These are phyloP conservation scores for Peromyscus attwateri DNA, from an alignment of 2,797 vertebrate genomes.

Conservation along the genomic window DNA sequence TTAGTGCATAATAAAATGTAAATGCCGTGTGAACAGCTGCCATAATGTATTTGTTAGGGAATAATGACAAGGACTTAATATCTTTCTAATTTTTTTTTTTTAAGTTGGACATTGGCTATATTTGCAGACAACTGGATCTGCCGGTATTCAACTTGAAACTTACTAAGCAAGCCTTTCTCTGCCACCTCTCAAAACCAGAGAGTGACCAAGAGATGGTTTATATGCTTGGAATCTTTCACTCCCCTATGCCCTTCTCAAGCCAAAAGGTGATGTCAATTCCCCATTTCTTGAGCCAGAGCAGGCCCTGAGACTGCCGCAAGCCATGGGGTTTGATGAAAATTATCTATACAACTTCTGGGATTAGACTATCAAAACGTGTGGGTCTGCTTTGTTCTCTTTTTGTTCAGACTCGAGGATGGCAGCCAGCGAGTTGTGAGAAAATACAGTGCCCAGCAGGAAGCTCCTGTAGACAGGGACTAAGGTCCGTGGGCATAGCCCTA, in stretches of 20 bases:
- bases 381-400: background rate
- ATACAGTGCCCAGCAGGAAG: background rate
- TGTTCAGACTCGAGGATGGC: background rate
- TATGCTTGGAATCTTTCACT: background rate
- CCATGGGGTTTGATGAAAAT: background rate
- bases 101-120: background rate
- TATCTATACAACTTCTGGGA: background rate
- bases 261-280: background rate
- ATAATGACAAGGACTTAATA: background rate
- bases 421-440: background rate
- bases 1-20: background rate
- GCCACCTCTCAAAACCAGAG: background rate
- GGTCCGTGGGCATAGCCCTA: background rate
- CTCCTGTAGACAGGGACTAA: background rate
- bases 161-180: background rate
- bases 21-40: background rate
- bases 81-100: background rate
- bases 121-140: background rate
- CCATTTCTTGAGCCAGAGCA: slow-evolving; percentile 27
- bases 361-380: background rate
- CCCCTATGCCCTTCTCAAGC: fast-evolving
- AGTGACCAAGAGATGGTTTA: background rate
- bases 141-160: slow-evolving; percentile 5
- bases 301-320: background rate
- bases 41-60: background rate